Evolutionary conservation across 2,888 invertebrate species (phyloP).

Genomic region (Hyposoter dolosus): DNA sequence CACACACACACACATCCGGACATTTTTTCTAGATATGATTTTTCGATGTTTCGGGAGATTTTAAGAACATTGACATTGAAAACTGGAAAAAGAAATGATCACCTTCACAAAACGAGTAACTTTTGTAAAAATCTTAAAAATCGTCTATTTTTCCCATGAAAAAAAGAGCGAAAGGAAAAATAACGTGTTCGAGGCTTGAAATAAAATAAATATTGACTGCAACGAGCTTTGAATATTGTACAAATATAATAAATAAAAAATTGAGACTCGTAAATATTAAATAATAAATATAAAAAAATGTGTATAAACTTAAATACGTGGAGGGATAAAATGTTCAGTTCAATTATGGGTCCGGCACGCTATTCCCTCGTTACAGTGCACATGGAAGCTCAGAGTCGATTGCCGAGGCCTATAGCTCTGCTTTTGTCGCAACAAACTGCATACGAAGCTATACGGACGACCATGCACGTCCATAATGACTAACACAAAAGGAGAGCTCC

Average conservation of each 20-base stretch:
- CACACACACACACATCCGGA: too few relatives aligned
- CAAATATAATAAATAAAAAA: not conserved
- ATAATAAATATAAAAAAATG: conserved; percentile 5
- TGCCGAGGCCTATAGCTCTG: conserved; percentile 40
- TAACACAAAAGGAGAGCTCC: conserved; percentile 25
- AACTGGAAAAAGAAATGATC: too few relatives aligned
- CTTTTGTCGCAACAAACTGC: conserved; percentile 30
- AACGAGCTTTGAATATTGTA: not conserved
- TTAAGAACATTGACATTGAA: too few relatives aligned
- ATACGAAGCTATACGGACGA: conserved; percentile 11
- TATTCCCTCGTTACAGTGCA: conserved; percentile 83
- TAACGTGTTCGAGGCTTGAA: not conserved
- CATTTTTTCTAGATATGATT: too few relatives aligned
- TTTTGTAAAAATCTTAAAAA: not conserved
- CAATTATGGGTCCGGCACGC: conserved; percentile 83
- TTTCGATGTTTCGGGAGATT: too few relatives aligned
- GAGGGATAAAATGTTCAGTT: conserved; percentile 71
- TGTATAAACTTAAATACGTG: conserved; percentile 7
- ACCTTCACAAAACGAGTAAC: too few relatives aligned
- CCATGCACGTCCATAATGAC: conserved; percentile 25
- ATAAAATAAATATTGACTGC: not conserved
- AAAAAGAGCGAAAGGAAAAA: too few relatives aligned
- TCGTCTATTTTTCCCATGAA: too few relatives aligned
- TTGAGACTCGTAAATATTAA: too few relatives aligned
- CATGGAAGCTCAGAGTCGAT: conserved; percentile 48